These are phyloP conservation scores for Chlorospingus semifuscus DNA, from an alignment of 2,797 vertebrate species.

Conservation along the genomic window DNA sequence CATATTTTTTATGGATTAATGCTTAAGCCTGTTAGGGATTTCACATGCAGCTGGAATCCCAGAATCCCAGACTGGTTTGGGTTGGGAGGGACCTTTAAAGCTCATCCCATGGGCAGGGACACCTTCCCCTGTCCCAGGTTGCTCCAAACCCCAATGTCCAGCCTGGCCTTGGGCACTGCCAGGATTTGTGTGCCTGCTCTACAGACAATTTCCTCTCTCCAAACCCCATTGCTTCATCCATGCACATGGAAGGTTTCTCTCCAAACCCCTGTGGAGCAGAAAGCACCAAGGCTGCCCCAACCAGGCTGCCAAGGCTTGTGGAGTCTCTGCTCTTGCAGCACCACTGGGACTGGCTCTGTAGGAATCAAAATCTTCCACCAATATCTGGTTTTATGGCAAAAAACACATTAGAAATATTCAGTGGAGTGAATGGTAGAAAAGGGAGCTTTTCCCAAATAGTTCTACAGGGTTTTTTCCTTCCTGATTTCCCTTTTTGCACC, in stretches of 20 bases:
- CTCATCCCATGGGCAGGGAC: neutral
- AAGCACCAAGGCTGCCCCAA: neutral
- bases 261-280: neutral
- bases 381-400: neutral
- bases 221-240: neutral
- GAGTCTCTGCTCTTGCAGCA: neutral
- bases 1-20: neutral
- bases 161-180: fast-evolving
- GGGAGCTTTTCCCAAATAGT: neutral
- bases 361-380: neutral
- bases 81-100: neutral
- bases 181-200: neutral
- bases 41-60: neutral
- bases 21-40: neutral
- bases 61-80: neutral
- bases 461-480: neutral
- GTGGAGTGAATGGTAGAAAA: neutral
- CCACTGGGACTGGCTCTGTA: neutral
- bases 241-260: neutral
- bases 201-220: neutral
- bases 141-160: neutral
- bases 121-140: neutral
- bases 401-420: neutral
- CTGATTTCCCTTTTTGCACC: neutral
- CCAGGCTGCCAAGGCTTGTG: neutral